These are phyloP conservation scores for Virgularia gustaviana DNA, from an alignment of 92 coral and sea anemone genomes.

Conservation along the genomic window DNA sequence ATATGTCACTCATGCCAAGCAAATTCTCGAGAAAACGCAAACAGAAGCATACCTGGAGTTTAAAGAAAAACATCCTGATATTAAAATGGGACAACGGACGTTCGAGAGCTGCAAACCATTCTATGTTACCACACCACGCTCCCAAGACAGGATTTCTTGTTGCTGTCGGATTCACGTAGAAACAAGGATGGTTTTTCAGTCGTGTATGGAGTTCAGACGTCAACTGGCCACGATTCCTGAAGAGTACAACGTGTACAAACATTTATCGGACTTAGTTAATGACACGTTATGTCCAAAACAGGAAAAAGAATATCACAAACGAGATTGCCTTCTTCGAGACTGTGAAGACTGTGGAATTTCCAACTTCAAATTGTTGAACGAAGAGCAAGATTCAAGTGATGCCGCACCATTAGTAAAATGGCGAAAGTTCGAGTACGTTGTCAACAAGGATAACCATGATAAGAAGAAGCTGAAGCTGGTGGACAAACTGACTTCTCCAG, in stretches of 20 bases:
- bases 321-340: constrained; percentile 40
- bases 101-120: constrained; percentile 24
- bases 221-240: constrained; percentile 9
- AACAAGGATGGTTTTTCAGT: constrained; percentile 9
- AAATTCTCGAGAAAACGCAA: constrained; percentile 58
- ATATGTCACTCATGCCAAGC: constrained; percentile 50
- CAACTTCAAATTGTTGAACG: constrained; percentile 27
- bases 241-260: constrained; percentile 6
- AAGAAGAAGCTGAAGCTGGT: constrained; percentile 42
- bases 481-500: constrained; percentile 43
- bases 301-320: constrained; percentile 18
- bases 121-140: neutral
- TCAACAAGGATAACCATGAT: constrained; percentile 9
- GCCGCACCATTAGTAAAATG: constrained; percentile 46
- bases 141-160: constrained; percentile 10
- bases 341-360: constrained; percentile 29
- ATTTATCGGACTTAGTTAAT: constrained; percentile 15
- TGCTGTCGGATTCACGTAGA: constrained; percentile 28
- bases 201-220: constrained; percentile 22
- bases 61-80: constrained; percentile 42
- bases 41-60: constrained; percentile 55
- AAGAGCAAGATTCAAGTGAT: constrained; percentile 34
- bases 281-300: constrained; percentile 16
- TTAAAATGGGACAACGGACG: constrained; percentile 17
- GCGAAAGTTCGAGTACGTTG: constrained; percentile 52